phyloP scores from a whole-genome alignment of 2,113 vertebrate genomes.

The Anoura caudifer region DNA sequence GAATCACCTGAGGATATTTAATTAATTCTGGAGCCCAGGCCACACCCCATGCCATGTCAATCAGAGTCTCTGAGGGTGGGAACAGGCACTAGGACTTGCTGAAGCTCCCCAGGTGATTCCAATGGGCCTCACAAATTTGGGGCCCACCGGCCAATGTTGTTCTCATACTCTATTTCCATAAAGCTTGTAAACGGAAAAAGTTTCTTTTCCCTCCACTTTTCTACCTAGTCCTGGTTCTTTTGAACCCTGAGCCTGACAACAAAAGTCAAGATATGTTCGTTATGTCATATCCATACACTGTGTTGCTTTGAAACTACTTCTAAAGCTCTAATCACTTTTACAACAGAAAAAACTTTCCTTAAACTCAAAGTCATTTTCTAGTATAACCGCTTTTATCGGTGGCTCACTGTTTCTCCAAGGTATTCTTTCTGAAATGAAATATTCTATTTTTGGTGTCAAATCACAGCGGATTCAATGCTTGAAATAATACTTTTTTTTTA shows the following conservation, averaged over 20 bases:
- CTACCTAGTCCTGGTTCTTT: background rate
- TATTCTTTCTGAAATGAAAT: conserved; percentile 64
- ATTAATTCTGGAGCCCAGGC: background rate
- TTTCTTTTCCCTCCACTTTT: background rate
- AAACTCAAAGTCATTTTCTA: conserved; percentile 48
- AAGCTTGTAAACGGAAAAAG: background rate
- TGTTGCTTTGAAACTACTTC: conserved; percentile 8
- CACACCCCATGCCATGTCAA: background rate
- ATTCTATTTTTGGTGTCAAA: conserved; percentile 52
- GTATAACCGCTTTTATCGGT: background rate
- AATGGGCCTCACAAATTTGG: background rate
- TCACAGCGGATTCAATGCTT: conserved; percentile 37
- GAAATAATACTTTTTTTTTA: conserved; percentile 23
- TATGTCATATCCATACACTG: background rate
- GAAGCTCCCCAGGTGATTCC: background rate
- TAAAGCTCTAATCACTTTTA: background rate
- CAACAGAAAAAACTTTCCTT: conserved; percentile 40
- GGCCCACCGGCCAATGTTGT: background rate
- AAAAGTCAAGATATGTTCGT: background rate
- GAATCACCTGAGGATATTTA: background rate
- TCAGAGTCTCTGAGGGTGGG: background rate
- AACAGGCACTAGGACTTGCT: background rate
- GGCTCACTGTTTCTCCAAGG: conserved; percentile 45
- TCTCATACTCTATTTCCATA: background rate
- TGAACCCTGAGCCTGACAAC: background rate